Base-by-base conservation (phyloP, 2,113 vertebrate species). In the Trachemys scripta region DNA sequence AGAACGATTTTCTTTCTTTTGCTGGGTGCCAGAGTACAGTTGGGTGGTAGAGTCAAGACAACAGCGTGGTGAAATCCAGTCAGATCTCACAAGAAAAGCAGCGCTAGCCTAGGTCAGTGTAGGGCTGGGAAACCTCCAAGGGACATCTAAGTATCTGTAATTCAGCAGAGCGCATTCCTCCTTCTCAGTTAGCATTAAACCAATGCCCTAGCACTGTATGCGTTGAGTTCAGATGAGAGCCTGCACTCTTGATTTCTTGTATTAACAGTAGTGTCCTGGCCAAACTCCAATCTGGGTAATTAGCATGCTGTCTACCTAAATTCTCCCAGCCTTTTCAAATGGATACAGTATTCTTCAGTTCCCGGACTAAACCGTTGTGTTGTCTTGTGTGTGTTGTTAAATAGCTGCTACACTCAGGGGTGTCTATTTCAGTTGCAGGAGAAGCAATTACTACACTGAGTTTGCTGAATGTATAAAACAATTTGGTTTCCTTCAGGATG, bases 401-500 rank as follows among this genome's bases (percentile, higher is more conserved):
- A 76, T 31, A 86, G 72, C 76, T n/a, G 89, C 72, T 56, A 2
- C 45, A 4, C 80, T 42, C 49, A 85, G 89, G 87, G 93, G 69
- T 62, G 82, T 16, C 94, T 86, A 29, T 87, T 88, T 65, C 72
- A 20, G 90, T 35, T 85, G 89, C 24, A 10, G 88, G 81, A 79
- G 93, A 84, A 82, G 69, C 69, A 95, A 94, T 95, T 90, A 85
- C 54, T n/a, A 80, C 89, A 80, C 42, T 42, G 78, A 96, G 92
- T 27, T 65, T 79, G 83, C 62, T 75, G 89, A 50, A 78, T 79
- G 56, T 27, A n/a, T 88, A 81, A 93, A 89, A 87, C 95, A 92
- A 16, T 47, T 17, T 88, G 85, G 53, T 81, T 69, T 96, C 93
- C 88, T 95, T 91, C 84, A 83, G 93, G 96, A 94, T 95, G 94